Conservation (phyloP, 2,113 vertebrate genomes). For the Calidris pugnax region DNA sequence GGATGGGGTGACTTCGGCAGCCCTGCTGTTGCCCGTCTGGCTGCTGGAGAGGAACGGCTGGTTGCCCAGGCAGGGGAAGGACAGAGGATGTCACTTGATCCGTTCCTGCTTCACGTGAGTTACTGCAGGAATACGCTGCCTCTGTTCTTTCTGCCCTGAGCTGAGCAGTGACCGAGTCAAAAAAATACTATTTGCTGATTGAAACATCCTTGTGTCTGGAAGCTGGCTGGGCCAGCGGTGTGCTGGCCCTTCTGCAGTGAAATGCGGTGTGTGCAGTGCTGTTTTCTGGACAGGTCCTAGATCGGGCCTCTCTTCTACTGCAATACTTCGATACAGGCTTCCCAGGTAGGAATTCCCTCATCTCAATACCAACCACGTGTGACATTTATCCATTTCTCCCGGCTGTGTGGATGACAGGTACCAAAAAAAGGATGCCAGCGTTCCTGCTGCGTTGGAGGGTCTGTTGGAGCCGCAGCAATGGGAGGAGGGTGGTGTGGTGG, state of each 20-base stretch:
- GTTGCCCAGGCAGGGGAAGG: neutral
- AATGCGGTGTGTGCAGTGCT: fast-evolving
- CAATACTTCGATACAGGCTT: fast-evolving
- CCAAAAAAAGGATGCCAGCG: neutral
- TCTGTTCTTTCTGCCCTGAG: neutral
- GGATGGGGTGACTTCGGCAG: neutral
- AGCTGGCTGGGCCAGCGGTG: fast-evolving
- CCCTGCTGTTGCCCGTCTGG: neutral
- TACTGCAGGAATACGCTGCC: neutral
- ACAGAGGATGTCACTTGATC: neutral
- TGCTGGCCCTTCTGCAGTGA: neutral
- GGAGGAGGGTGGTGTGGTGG: fast-evolving
- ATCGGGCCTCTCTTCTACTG: neutral
- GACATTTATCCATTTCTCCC: neutral
- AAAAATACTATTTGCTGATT: neutral
- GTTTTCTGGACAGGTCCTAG: neutral
- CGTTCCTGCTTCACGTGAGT: neutral
- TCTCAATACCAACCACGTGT: neutral
- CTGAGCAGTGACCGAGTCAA: neutral
- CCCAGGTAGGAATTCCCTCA: neutral
- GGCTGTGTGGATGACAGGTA: neutral
- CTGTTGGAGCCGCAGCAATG: neutral
- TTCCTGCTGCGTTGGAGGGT: neutral
- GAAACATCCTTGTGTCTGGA: no score
- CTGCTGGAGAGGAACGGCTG: neutral